A percentile compares a stretch with the other conserved stretches of the same genome.
Evolutionary conservation across 2,113 vertebrate species (phyloP).

Genomic region (Crocuta crocuta): DNA sequence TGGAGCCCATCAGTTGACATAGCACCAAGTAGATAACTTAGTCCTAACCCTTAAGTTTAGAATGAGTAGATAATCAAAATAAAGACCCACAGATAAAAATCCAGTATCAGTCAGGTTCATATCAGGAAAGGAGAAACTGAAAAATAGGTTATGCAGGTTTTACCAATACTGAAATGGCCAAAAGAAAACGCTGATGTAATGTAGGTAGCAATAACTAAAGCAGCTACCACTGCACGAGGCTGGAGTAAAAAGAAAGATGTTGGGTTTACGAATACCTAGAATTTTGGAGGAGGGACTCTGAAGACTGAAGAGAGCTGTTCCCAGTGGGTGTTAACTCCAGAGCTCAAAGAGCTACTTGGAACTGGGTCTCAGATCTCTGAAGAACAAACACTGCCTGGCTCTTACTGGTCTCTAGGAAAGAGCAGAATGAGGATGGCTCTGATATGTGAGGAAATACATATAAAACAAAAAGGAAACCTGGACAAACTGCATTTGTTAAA

Average conservation of each 20-base stretch:
- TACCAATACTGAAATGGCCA: background rate
- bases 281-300: background rate
- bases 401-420: background rate
- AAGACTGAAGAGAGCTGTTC: background rate
- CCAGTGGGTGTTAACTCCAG: background rate
- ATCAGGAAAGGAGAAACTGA: background rate
- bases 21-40: background rate
- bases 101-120: background rate
- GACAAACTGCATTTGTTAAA: background rate
- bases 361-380: background rate
- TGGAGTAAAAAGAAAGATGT: background rate
- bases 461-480: background rate
- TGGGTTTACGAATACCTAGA: background rate
- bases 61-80: background rate
- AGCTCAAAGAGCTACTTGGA: background rate
- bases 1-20: background rate
- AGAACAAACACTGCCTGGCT: background rate
- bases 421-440: background rate
- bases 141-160: background rate
- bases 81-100: background rate
- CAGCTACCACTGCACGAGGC: too few relatives aligned
- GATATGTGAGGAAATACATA: background rate
- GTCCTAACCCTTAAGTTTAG: background rate
- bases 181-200: background rate
- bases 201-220: fast-evolving